phyloP scores from a whole-genome alignment of 2,113 vertebrate species.

The Grallaria varia region DNA sequence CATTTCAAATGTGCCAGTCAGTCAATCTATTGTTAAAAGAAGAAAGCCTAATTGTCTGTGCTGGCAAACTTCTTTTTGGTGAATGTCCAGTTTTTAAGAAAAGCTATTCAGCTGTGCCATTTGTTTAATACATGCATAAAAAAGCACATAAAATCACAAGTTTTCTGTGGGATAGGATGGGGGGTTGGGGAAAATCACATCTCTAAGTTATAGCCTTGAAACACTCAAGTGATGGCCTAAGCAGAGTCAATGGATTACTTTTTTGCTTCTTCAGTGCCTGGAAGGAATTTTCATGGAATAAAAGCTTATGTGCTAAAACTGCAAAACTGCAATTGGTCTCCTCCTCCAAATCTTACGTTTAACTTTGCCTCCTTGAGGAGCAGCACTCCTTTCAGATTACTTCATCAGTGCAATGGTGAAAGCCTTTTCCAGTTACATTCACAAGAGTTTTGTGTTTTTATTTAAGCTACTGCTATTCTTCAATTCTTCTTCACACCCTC shows the following conservation, averaged over 20 bases:
- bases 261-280: neutral
- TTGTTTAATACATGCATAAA: conserved; percentile 85
- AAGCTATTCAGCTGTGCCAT: conserved; percentile 88
- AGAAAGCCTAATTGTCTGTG: conserved; percentile 85
- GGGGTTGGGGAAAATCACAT: conserved; percentile 36
- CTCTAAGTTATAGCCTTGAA: conserved; percentile 41
- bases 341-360: neutral
- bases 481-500: neutral
- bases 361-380: neutral
- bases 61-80: conserved; percentile 87
- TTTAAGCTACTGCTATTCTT: neutral
- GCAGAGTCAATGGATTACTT: neutral
- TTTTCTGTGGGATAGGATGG: conserved; percentile 49
- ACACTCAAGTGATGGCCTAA: neutral
- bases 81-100: conserved; percentile 87
- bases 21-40: conserved; percentile 83
- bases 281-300: neutral
- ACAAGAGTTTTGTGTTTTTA: neutral
- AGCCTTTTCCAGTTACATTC: neutral
- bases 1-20: conserved; percentile 87
- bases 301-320: neutral
- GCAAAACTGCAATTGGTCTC: neutral
- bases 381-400: neutral
- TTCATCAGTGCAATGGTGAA: neutral
- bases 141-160: conserved; percentile 79